Conservation (phyloP, 2,797 vertebrate species). For the Thaleichthys pacificus region DNA sequence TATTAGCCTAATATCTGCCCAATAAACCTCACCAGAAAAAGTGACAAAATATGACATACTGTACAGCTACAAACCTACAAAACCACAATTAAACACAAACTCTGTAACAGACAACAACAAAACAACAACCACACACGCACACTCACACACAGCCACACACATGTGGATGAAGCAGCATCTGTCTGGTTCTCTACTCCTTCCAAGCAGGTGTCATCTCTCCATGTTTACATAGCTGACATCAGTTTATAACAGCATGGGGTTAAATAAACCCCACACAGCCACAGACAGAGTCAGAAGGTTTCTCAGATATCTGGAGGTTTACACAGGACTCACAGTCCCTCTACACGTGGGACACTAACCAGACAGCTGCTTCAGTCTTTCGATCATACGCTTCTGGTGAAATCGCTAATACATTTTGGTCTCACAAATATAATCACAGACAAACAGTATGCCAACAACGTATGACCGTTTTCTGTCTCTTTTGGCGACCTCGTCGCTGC, state of each 20-base stretch:
- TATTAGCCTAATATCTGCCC: too few relatives aligned
- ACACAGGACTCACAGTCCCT: slow-evolving; percentile 37
- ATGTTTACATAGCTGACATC: slow-evolving; percentile 55
- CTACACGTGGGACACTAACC: slow-evolving; percentile 41
- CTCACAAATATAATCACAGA: slow-evolving; percentile 44
- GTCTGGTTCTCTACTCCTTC: neutral
- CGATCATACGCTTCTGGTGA: slow-evolving; percentile 47
- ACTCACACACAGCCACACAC: slow-evolving; percentile 1
- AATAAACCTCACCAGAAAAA: too few relatives aligned
- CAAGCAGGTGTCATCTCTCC: slow-evolving; percentile 44
- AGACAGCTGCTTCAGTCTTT: slow-evolving; percentile 52
- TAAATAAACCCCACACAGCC: slow-evolving; percentile 57
- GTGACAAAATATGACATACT: too few relatives aligned
- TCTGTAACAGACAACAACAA: neutral
- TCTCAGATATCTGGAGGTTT: slow-evolving; percentile 48
- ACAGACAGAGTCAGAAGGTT: slow-evolving; percentile 25
- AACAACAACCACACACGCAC: neutral
- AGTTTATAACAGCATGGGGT: slow-evolving; percentile 55
- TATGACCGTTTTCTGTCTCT: slow-evolving; percentile 36
- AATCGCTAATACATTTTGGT: slow-evolving; percentile 43
- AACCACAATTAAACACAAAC: neutral
- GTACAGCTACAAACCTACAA: neutral
- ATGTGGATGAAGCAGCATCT: neutral
- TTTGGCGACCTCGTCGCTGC: slow-evolving; percentile 44
- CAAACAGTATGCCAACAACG: slow-evolving; percentile 40